phyloP scores from a whole-genome alignment of 2,113 vertebrate species.

The Aythya baeri region DNA sequence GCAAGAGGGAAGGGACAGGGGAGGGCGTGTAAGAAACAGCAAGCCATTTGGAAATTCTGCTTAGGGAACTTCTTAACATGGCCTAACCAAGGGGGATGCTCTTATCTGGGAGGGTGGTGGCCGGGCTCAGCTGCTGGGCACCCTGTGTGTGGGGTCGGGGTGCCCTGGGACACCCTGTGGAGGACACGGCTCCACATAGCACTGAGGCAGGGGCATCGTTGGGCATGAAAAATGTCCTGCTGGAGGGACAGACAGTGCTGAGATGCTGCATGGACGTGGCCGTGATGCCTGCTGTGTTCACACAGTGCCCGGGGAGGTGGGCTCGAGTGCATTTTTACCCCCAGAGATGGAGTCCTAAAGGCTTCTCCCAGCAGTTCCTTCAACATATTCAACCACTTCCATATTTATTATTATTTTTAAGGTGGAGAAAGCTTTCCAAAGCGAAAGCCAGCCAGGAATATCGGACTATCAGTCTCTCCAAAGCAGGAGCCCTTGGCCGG shows the following conservation, averaged over 20 bases:
- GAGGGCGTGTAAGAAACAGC: background rate
- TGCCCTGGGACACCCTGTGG: background rate
- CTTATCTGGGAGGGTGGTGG: background rate
- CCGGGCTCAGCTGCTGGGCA: background rate
- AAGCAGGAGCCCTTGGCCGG: background rate
- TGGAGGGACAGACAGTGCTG: fast-evolving
- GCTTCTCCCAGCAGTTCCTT: background rate
- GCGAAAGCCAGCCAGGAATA: background rate
- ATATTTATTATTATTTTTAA: background rate
- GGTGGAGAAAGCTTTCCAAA: background rate
- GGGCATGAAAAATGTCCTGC: background rate
- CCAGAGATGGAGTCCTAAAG: background rate
- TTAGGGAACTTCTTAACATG: background rate
- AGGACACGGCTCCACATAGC: fast-evolving
- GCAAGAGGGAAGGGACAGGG: background rate
- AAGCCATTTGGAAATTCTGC: background rate
- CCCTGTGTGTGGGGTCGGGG: background rate
- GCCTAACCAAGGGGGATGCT: background rate
- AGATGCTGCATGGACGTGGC: background rate
- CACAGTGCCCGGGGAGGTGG: background rate
- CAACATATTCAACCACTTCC: background rate
- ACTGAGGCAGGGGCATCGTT: background rate
- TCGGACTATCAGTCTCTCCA: background rate
- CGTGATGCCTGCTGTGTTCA: background rate
- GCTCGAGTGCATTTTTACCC: background rate